phyloP scores from a whole-genome alignment of 2,113 vertebrate species.

The Drymodes brunneopygia region DNA sequence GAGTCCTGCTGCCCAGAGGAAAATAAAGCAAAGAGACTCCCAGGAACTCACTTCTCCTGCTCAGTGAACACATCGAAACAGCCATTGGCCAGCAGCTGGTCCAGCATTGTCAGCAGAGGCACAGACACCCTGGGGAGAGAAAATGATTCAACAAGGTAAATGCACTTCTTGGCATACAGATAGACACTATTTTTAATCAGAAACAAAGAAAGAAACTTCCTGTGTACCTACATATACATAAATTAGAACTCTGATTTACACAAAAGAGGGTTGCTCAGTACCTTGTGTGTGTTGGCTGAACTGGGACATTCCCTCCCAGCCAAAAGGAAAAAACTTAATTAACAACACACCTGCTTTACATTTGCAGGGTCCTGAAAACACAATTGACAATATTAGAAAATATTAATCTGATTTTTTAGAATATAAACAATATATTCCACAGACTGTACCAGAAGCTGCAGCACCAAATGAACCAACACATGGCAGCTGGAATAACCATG shows the following conservation, averaged over 20 bases:
- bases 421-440: neutral
- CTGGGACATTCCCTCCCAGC: neutral
- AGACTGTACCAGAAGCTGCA: neutral
- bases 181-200: neutral
- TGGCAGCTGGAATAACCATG: neutral
- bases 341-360: neutral
- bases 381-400: neutral
- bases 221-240: neutral
- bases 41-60: constrained; percentile 80
- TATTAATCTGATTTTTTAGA: neutral
- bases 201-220: neutral
- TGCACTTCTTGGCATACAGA: neutral
- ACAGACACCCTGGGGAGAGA: constrained; percentile 81
- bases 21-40: neutral
- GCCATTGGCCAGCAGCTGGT: constrained; percentile 84
- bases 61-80: constrained; percentile 84
- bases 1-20: neutral
- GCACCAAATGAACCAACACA: neutral
- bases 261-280: neutral
- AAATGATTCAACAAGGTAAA: neutral
- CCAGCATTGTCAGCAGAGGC: constrained; percentile 88
- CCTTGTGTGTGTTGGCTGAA: neutral
- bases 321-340: neutral
- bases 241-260: neutral
- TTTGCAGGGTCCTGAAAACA: neutral